Percentiles rank a stretch among this genome's conserved stretches.
These are phyloP conservation scores for Eremobia ochroleuca DNA, from an alignment of 2,888 invertebrate species.

Conservation along the genomic window DNA sequence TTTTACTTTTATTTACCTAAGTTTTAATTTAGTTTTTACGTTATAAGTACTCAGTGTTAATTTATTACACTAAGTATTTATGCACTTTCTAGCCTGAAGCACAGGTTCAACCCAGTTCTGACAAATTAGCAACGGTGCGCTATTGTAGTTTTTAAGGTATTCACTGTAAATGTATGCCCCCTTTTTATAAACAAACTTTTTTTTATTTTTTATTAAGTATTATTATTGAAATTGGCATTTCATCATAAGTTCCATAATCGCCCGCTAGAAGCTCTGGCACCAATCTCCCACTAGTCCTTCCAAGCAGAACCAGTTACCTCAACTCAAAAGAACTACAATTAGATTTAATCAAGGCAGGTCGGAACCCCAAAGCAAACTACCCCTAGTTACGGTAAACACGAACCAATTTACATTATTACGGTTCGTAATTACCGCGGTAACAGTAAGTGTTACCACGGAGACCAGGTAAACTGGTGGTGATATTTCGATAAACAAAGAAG, in stretches of 20 bases:
- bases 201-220: no score
- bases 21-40: no score
- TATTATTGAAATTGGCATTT: background rate
- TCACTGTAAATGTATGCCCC: no score
- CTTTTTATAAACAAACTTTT: no score
- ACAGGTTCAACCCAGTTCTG: no score
- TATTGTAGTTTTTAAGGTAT: no score
- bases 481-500: constrained; percentile 57
- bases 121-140: no score
- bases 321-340: constrained; percentile 55
- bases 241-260: background rate
- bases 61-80: no score
- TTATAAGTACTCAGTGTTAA: no score
- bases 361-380: constrained; percentile 66
- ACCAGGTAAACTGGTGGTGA: constrained; percentile 61
- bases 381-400: constrained; percentile 69
- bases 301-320: constrained; percentile 15
- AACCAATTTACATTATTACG: constrained; percentile 71
- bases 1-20: no score
- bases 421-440: constrained; percentile 67
- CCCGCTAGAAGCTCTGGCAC: constrained; percentile 1
- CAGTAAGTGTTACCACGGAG: constrained; percentile 69
- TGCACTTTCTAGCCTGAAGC: no score
- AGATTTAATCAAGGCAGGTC: constrained; percentile 56
- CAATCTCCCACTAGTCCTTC: background rate